These are phyloP conservation scores for Thaleichthys pacificus DNA, from an alignment of 2,797 vertebrate species.

Conservation along the genomic window DNA sequence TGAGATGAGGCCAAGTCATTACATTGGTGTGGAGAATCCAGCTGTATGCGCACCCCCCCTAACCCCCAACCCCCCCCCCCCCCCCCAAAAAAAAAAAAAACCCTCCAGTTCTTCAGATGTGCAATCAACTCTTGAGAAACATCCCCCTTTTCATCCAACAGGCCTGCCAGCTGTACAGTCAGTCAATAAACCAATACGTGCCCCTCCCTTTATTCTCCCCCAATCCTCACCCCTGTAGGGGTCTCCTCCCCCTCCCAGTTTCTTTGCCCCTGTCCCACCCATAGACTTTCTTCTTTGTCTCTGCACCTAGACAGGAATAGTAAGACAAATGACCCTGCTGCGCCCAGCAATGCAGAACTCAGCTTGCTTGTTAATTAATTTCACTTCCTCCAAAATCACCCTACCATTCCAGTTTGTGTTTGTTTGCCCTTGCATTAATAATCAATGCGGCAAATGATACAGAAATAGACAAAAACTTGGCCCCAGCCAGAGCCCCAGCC, in stretches of 20 bases:
- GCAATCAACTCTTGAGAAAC: conserved; percentile 62
- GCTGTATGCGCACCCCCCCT: conserved; percentile 15
- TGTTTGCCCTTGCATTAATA: no score
- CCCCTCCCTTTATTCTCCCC: conserved; percentile 15
- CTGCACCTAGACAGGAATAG: conserved; percentile 40
- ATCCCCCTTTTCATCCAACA: conserved; percentile 60
- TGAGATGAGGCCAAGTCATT: no score
- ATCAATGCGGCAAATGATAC: no score
- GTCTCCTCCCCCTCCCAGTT: conserved; percentile 1
- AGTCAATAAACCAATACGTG: conserved; percentile 63
- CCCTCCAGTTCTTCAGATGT: conserved; percentile 51
- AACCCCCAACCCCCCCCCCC: conserved; percentile 35
- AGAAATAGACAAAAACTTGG: conserved; percentile 7
- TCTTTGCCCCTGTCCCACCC: conserved; percentile 18
- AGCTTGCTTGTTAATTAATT: no score
- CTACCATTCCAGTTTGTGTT: no score
- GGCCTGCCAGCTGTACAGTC: conserved; percentile 57
- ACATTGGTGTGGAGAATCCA: no score
- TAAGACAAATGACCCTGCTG: conserved; percentile 32
- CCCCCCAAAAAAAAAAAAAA: not conserved
- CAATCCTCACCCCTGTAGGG: not conserved
- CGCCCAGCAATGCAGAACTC: no score
- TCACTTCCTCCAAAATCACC: no score
- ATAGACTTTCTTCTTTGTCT: conserved; percentile 42
- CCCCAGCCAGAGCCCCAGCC: conserved; percentile 18